Evolutionary conservation across 2,888 invertebrate genomes (phyloP).

Genomic region (Disparrhopalites patrizii): DNA sequence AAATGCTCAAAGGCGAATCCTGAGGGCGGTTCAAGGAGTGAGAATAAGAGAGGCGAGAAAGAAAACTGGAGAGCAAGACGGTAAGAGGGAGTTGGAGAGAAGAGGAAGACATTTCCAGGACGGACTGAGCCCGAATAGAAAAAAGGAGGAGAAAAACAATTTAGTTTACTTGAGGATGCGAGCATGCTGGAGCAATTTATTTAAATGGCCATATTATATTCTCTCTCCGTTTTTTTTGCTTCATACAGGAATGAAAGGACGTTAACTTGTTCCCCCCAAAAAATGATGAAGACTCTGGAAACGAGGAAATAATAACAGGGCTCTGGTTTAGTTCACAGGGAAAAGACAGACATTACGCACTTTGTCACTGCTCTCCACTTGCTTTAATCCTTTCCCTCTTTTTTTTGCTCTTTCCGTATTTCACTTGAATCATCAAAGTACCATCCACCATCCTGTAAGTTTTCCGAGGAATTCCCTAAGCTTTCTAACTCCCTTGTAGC

Average conservation of each 20-base stretch:
- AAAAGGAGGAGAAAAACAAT: neutral
- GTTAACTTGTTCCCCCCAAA: neutral
- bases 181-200: constrained; percentile 11
- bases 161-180: neutral
- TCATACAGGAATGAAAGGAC: neutral
- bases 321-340: constrained; percentile 27
- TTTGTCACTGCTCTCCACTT: constrained; percentile 28
- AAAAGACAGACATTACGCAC: constrained; percentile 30
- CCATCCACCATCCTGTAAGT: too few species aligned
- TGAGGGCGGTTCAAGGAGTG: neutral
- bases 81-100: neutral
- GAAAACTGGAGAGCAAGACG: too few species aligned
- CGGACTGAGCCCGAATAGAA: neutral
- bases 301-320: constrained; percentile 31
- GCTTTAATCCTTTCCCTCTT: too few species aligned
- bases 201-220: constrained; percentile 12
- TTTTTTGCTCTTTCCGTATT: too few species aligned
- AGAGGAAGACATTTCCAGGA: neutral
- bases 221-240: neutral
- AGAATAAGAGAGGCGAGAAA: too few species aligned
- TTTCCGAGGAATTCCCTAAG: too few species aligned
- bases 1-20: neutral
- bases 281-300: constrained; percentile 9
- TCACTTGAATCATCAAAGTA: too few species aligned
- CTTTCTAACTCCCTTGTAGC: too few species aligned